These are phyloP conservation scores for Antedon mediterranea DNA, from an alignment of 53 echinoderm and acorn worm genomes.

Conservation along the genomic window DNA sequence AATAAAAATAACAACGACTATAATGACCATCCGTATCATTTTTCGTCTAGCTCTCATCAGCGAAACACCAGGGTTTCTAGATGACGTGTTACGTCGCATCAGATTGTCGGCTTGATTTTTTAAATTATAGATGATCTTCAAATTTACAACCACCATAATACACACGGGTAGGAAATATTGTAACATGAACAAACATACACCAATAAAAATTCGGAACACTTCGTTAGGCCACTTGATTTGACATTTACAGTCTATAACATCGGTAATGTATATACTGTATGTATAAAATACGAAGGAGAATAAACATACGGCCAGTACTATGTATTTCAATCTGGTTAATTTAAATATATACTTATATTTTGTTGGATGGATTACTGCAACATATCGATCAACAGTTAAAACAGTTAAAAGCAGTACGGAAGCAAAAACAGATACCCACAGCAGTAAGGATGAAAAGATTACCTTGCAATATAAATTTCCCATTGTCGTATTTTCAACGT, in stretches of 20 bases:
- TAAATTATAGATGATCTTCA: constrained; percentile 25
- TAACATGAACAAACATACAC: constrained; percentile 29
- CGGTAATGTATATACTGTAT: constrained; percentile 30
- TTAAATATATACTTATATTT: constrained; percentile 38
- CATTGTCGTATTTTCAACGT: constrained; percentile 14
- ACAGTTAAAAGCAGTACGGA: constrained; percentile 57
- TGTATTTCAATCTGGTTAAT: constrained; percentile 3
- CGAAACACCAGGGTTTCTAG: constrained; percentile 18
- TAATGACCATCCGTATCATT: constrained; percentile 42
- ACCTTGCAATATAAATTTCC: constrained; percentile 76
- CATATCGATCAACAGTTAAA: constrained; percentile 66
- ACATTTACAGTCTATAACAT: constrained; percentile 13
- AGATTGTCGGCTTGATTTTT: constrained; percentile 24
- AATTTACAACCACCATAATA: constrained; percentile 39
- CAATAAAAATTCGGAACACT: constrained; percentile 27
- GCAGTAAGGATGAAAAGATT: constrained; percentile 34
- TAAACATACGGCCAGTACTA: constrained; percentile 10
- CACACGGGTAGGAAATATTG: constrained; percentile 42
- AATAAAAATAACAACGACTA: constrained; percentile 63
- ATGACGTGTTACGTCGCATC: constrained; percentile 20
- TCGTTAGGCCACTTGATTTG: constrained; percentile 7
- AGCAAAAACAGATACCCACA: constrained; percentile 71
- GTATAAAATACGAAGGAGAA: background rate
- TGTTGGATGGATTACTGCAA: constrained; percentile 58
- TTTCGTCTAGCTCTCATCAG: constrained; percentile 28